Evolutionary conservation across 2,888 invertebrate genomes (phyloP), one percentile per base, ranked within the genome.

Genomic region (Andrena minutula): DNA sequence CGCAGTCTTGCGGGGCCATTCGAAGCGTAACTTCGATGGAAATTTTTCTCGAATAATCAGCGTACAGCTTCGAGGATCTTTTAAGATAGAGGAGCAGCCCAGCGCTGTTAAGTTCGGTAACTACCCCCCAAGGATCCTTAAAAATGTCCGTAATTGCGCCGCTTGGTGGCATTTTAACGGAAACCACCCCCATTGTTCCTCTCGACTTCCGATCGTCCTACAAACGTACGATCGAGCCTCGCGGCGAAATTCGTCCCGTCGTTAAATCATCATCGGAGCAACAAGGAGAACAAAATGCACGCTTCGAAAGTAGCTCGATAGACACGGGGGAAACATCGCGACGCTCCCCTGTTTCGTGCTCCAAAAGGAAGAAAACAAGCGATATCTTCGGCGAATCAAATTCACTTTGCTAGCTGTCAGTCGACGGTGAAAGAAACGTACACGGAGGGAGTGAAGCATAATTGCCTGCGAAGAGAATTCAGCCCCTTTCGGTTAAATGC

Each of bases 91-190:
- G 23, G 20, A 41, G 64, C 7, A 12, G 20, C 63, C 63, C 35
- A 41, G n/a, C n/a, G 10, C 53, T 5, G 41, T 53, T 56, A 49
- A 20, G 35, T 32, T 28, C 53, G 56, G 56, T 53, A 65, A 73
- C 65, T 16, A 28, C 56, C 53, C 23, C 73, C 26, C 41, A 3
- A 16, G 41, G 65, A 56, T 28, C 8, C 53, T 65, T 56, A 20
- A 65, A 65, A 73, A 73, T 65, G 53, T 53, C 12, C 4, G 65
- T 73, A 73, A 65, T 56, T 65, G 41, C 53, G 28, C 16, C 8
- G 23, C 12, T 73, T 5, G 32, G 32, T 53, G 32, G 16, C 23
- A 53, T 20, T 41, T 56, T 3, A 12, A 28, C 28, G n/a, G n/a
- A 51, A 53, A 73, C 41, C 41, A 41, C 41, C 41, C 16, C 28